phyloP scores from a whole-genome alignment of 1,140 invertebrate species.

The Lordiphosa collinella region DNA sequence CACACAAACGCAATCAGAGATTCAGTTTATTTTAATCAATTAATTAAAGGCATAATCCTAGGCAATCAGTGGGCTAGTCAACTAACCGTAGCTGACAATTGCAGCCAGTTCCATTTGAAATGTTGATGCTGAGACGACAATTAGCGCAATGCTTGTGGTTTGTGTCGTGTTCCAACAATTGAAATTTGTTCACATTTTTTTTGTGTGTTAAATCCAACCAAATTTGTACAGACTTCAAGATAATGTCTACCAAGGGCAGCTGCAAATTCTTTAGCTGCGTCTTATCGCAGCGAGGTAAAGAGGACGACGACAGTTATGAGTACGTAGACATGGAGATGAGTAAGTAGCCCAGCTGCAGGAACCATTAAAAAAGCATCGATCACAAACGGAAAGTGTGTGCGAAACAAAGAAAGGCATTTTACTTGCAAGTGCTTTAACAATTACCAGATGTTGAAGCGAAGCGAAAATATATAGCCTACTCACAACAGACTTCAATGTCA shows the following conservation, averaged over 20 bases:
- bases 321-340: conserved; percentile 69
- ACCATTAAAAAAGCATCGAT: conserved; percentile 73
- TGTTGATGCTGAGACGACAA: conserved; percentile 70
- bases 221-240: conserved; percentile 4
- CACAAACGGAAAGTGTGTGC: conserved; percentile 29
- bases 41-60: conserved; percentile 58
- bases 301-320: conserved; percentile 25
- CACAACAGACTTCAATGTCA: conserved; percentile 39
- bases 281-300: conserved; percentile 12
- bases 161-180: conserved; percentile 28
- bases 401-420: conserved; percentile 70
- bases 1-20: conserved; percentile 1
- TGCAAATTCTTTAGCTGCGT: conserved; percentile 55
- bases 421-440: conserved; percentile 63
- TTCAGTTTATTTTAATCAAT: conserved; percentile 65
- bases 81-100: conserved; percentile 5
- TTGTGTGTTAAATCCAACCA: conserved; percentile 12
- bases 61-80: conserved; percentile 19
- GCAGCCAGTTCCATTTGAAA: conserved; percentile 61
- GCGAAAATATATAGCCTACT: conserved; percentile 44
- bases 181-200: conserved; percentile 13
- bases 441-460: conserved; percentile 62
- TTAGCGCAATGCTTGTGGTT: conserved; percentile 42
- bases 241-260: conserved; percentile 35
- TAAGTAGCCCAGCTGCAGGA: conserved; percentile 47